Base-by-base conservation (phyloP, 2,797 vertebrate genomes). In the Pipistrellus kuhlii region DNA sequence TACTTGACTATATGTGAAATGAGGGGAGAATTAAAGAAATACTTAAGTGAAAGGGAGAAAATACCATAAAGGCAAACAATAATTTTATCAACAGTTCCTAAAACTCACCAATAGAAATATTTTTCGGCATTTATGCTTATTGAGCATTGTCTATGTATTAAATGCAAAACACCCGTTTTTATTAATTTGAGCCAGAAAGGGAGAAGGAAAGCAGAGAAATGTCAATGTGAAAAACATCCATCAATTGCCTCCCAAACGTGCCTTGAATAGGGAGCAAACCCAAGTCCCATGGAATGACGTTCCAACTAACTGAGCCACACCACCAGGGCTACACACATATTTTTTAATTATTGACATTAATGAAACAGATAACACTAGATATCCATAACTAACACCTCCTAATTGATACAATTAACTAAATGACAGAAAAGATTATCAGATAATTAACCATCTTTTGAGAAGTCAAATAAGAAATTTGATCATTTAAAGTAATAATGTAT, bases 401-500 rank as follows among this genome's bases (percentile, higher is more conserved):
- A 81, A 90, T 9, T 46, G 48, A 64, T 85, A 62, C 57, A 91
- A 93, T 20, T 93, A 80, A 93, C 23, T 93, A 80, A 23, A 32
- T 51, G 25, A 88, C 27, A 68, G 48, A 21, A 90, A 96, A 62
- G 8, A 21, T 30, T n/a, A 57, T 41, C 27, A 76, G 44, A 46
- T 92, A 38, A 32, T 71, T 75, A 94, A 88, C 64, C n/a, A 81
- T 76, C 46, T 76, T 85, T 85, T 84, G 46, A 55, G 64, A 90
- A 78, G 66, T 75, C 72, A 90, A 62, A 12, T 44, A 27, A 72
- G 69, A 72, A 72, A 96, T 66, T 35, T 88, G 35, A 78, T 64
- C 62, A 81, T 64, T 66, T 86, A 53, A 85, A 5, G 7, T 71
- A 46, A 55, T 41, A 15, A 35, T 18, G 5, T 64, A 75, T 38